These are phyloP conservation scores for Eutrigla gurnardus DNA, from an alignment of 2,797 vertebrate species.

Conservation along the genomic window DNA sequence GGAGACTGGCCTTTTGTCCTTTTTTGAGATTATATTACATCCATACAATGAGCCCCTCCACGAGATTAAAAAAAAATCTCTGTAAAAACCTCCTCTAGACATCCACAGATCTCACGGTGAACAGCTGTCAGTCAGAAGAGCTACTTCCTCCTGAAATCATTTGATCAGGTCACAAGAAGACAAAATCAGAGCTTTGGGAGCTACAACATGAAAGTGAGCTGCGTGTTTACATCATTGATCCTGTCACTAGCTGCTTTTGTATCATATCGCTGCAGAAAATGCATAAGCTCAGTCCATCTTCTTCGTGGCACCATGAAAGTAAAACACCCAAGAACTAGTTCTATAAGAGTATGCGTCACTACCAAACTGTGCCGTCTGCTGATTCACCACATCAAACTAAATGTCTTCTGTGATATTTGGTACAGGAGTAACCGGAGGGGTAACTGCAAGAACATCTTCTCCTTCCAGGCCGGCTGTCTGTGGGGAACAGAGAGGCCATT, in stretches of 20 bases:
- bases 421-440: constrained; percentile 19
- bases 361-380: constrained; percentile 38
- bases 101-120: no score
- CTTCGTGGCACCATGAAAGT: neutral
- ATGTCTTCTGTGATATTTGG: constrained; percentile 18
- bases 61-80: no score
- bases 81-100: no score
- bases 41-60: no score
- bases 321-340: neutral
- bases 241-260: neutral
- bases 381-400: constrained; percentile 48
- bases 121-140: neutral
- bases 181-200: neutral
- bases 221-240: no score
- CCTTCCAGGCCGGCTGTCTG: constrained; percentile 15
- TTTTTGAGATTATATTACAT: no score
- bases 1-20: no score
- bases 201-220: no score
- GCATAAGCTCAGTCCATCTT: no score
- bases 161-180: neutral
- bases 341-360: constrained; percentile 8
- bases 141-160: neutral
- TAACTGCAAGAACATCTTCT: neutral
- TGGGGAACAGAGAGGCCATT: constrained; percentile 56
- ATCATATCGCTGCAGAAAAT: neutral